Evolutionary conservation across 2,888 invertebrate genomes (phyloP), one percentile per base, ranked within the genome.

Genomic region (Aleiodes testaceus): DNA sequence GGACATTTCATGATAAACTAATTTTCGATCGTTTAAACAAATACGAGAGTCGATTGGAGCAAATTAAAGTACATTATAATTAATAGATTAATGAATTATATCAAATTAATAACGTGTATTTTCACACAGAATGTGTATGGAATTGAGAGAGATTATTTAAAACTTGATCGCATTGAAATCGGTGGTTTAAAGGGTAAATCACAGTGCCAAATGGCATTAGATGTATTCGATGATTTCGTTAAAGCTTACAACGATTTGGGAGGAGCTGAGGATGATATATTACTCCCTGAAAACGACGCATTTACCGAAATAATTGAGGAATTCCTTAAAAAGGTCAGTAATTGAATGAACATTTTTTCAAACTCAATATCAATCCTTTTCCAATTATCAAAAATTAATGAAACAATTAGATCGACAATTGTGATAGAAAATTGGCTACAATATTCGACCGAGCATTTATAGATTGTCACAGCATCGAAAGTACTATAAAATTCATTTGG

Each of bases 121-220:
- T 49, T 44, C 70, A 1, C 53, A 20, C 89, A 93, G 87, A 88
- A 89, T 1, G 90, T 97, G 75, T 92, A 97, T 76, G 91, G 92
- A 50, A 92, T 94, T 0, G 93, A 93, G 0, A 89, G 92, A 2
- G 97, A 97, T 84, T 96, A 96, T 85, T 88, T 92, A 53, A 97
- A 96, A 84, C 87, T 97, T 73, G 97, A 98, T 86, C 96, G 95
- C 84, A 92, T 96, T 1, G 94, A 94, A 82, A 91, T 95, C 69
- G 93, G 93, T 50, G 95, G 93, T 0, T 82, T 92, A 6, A 89
- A 91, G 71, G 93, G 93, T 0, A 91, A 91, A 76, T 89, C 88
- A 20, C 88, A 93, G 12, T 90, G 90, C 67, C 84, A 87, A 0
- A 90, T 90, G 72, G 88, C 91, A 1, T 81, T 81, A 11, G 81